Evolutionary conservation across 1,140 invertebrate species (phyloP), one percentile per base, ranked within the genome.

Genomic region (Drosophila auraria): DNA sequence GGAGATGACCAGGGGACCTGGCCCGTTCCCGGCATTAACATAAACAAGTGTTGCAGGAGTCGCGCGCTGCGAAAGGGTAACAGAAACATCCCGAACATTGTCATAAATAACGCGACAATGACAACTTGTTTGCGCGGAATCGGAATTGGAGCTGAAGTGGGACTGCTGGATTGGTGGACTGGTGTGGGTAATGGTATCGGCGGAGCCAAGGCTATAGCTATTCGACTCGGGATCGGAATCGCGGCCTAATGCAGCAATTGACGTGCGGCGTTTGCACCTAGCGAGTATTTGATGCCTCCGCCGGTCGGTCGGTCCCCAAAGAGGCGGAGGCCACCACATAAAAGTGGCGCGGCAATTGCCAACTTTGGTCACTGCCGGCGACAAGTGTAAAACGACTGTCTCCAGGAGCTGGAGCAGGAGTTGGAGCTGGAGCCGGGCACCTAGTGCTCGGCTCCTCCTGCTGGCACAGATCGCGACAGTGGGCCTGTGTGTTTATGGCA

Each of bases 321-420:
- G 76, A 78, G 83, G 77, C 82, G 84, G 77, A 82, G 84, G 86
- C 63, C 78, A 81, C 63, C 78, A 81, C 79, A 90, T 90, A 90
- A 90, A 90, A 90, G 82, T 90, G 86, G 86, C 86, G 86, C 86
- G 86, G 86, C 86, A 90, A 84, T 90, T 90, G 86, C 86, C 86
- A 90, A 90, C 86, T 90, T 90, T 90, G 86, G 86, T 90, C 82
- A 89, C 87, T 86, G 86, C 76, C 87, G 86, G 86, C 86, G 86
- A 90, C 86, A 90, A 90, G 86, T 90, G 86, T 90, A 90, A 90
- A 91, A 82, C 86, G 86, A 90, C 86, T 82, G 82, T 90, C 82
- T 65, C 69, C 80, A 66, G 78, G 78, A 80, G 56, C 71, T 25
- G 45, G 36, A 60, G 38, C 58, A 20, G 45, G 36, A 60, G 38